These are phyloP conservation scores for Magallana angulata DNA, from an alignment of 1,140 invertebrate species.

Conservation along the genomic window DNA sequence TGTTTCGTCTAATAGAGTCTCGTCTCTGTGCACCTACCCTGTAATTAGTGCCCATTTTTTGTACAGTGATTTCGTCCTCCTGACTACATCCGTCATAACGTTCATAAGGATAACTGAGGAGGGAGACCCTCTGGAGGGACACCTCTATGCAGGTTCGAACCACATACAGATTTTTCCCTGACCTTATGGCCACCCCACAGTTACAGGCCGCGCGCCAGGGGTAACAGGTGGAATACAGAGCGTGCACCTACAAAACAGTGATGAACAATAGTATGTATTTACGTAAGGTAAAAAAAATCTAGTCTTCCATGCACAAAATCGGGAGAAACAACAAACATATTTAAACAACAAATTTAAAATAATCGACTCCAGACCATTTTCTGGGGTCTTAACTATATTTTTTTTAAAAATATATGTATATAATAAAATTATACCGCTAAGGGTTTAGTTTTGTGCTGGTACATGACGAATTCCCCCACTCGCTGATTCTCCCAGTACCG, in stretches of 20 bases:
- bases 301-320: too few relatives aligned
- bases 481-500: background rate
- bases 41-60: constrained; percentile 7
- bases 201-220: constrained; percentile 27
- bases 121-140: background rate
- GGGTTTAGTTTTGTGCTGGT: constrained; percentile 11
- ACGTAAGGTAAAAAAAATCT: too few relatives aligned
- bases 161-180: background rate
- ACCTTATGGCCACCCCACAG: constrained; percentile 21
- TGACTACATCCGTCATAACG: constrained; percentile 10
- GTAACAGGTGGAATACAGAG: constrained; percentile 9
- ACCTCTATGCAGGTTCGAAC: constrained; percentile 14
- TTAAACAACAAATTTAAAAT: too few relatives aligned
- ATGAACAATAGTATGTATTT: too few relatives aligned
- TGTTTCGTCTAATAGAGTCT: too few relatives aligned
- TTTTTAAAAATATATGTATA: background rate
- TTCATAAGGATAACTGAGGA: constrained; percentile 12
- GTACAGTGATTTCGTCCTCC: constrained; percentile 3
- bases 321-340: too few relatives aligned
- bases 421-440: background rate
- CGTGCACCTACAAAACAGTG: background rate
- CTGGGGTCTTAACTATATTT: background rate
- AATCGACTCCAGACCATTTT: too few relatives aligned
- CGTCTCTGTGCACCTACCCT: background rate
- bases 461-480: constrained; percentile 20